Evolutionary conservation across 2,797 vertebrate species (phyloP), one percentile per base, ranked within the genome.

Genomic region (Zalophus californianus): DNA sequence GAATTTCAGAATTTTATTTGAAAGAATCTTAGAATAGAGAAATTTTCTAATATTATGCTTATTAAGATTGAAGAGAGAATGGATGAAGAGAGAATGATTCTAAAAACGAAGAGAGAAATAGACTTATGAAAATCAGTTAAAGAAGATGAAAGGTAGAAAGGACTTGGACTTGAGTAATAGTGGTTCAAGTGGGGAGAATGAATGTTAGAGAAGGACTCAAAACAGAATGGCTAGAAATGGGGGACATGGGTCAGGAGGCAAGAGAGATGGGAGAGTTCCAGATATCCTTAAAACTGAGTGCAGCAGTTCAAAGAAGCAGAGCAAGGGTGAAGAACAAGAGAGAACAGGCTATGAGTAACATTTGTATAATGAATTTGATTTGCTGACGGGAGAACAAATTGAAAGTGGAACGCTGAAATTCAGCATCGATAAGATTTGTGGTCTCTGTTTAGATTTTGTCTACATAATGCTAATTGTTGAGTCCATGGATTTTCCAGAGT

Each of bases 51-150:
- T 62, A 62, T 62, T 62, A 62, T 62, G 25, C 29, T 29, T 54
- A 54, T 54, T 62, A 32, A 64, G 62, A 64, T 16, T 64, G 29
- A 64, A 64, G 29, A 64, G 15, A 64, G 29, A 16, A 64, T 64
- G 29, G 62, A 64, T 64, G 62, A 32, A 64, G 62, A 64, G 29
- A 64, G 62, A 64, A 64, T 64, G 29, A 64, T 64, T 64, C 29
- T 6, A 32, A 64, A 50, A 75, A 29, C 41, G 15, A 66, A 60
- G 48, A 77, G 13, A 83, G 1, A 91, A 94, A 10, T 66, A 7
- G 50, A 91, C 32, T 87, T 20, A 50, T 35, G 32, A 13, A 96
- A 83, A 50, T 89, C 32, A 93, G 7, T 21, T 94, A 56, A 94
- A 91, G 14, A 79, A 77, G 4, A 50, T 35, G 13, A 60, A 80